These are phyloP conservation scores for Nibea coibor DNA, from an alignment of 2,113 vertebrate species.

Conservation along the genomic window DNA sequence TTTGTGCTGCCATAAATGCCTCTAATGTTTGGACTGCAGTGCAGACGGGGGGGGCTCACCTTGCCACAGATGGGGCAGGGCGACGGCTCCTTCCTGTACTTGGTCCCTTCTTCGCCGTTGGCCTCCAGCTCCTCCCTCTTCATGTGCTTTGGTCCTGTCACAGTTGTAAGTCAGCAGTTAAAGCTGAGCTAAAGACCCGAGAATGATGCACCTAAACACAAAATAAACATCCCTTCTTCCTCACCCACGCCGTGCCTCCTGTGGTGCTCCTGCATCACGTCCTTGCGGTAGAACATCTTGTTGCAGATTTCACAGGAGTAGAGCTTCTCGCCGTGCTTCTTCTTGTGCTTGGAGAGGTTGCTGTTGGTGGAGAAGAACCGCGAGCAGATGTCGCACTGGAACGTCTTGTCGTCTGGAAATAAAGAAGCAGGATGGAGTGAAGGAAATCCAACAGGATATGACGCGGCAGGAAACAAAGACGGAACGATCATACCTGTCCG, in stretches of 20 bases:
- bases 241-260: slow-evolving; percentile 93
- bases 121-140: slow-evolving; percentile 94
- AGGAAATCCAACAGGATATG: not conserved
- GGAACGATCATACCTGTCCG: slow-evolving; percentile 87
- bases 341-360: slow-evolving; percentile 99
- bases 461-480: not conserved
- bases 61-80: slow-evolving; percentile 97
- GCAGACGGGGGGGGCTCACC: slow-evolving; percentile 76
- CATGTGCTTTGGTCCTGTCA: slow-evolving; percentile 91
- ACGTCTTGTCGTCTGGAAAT: slow-evolving; percentile 95
- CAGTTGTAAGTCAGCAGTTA: not conserved
- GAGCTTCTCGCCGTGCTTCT: slow-evolving; percentile 98
- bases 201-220: not conserved
- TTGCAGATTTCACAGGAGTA: slow-evolving; percentile 96
- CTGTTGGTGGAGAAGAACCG: slow-evolving; percentile 99
- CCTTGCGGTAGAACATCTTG: slow-evolving; percentile 98
- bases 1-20: not conserved
- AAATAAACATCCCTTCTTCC: not conserved
- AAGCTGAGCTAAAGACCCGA: no score
- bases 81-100: slow-evolving; percentile 97
- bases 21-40: not conserved
- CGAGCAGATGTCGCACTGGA: slow-evolving; percentile 99
- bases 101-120: slow-evolving; percentile 89
- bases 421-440: not conserved
- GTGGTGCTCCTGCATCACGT: slow-evolving; percentile 98